Percentiles rank a stretch among this genome's conserved stretches.
Conservation (phyloP, 2,797 vertebrate species). For the Euphonia xanthogaster region DNA sequence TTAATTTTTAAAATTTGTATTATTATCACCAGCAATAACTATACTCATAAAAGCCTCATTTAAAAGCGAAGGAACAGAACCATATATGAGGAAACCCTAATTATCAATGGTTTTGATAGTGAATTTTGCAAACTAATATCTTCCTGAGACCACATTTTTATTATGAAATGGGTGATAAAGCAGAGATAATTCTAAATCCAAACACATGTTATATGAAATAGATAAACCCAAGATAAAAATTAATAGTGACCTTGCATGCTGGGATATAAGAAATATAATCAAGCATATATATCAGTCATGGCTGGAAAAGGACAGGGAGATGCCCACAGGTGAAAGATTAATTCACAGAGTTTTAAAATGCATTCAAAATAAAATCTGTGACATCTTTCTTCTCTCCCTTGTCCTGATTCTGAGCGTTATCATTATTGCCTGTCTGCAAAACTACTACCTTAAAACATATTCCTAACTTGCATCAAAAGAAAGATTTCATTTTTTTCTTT, state of each 20-base stretch:
- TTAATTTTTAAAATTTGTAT: conserved; percentile 43
- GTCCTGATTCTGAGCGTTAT: background rate
- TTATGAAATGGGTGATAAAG: conserved; percentile 62
- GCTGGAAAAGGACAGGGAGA: background rate
- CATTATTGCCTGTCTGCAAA: background rate
- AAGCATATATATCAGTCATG: background rate
- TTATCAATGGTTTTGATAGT: conserved; percentile 50
- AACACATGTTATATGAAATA: conserved; percentile 36
- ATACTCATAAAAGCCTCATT: conserved; percentile 56
- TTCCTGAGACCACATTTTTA: conserved; percentile 39
- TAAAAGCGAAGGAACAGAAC: conserved; percentile 28
- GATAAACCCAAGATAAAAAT: conserved; percentile 57
- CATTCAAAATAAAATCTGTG: conserved; percentile 33
- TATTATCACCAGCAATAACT: conserved; percentile 46
- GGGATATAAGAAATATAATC: conserved; percentile 36
- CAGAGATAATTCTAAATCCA: conserved; percentile 56
- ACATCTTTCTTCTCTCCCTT: background rate
- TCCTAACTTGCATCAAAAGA: background rate
- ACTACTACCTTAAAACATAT: background rate
- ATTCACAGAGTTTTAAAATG: conserved; percentile 20
- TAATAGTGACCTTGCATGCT: conserved; percentile 43
- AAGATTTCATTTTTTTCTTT: background rate
- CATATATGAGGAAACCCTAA: conserved; percentile 46
- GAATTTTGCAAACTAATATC: conserved; percentile 59
- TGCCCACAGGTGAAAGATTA: conserved; percentile 38